phyloP scores from a whole-genome alignment of 2,113 vertebrate species.

The Chionomys nivalis region DNA sequence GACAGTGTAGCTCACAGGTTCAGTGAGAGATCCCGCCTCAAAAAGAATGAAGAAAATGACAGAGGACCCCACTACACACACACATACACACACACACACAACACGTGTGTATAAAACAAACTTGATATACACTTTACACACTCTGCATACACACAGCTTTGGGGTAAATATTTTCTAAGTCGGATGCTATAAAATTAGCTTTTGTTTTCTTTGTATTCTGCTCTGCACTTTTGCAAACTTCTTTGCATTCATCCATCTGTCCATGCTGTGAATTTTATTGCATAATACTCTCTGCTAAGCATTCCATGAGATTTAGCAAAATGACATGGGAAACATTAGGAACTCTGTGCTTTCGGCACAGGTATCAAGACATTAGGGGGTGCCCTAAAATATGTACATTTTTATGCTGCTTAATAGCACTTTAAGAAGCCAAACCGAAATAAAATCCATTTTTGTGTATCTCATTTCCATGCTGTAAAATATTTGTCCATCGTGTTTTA shows the following conservation, averaged over 20 bases:
- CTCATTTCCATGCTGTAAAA: background rate
- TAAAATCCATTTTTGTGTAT: background rate
- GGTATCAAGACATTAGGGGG: background rate
- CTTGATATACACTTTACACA: background rate
- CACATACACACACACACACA: background rate
- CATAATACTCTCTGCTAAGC: background rate
- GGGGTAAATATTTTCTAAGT: background rate
- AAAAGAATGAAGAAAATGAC: too few species aligned
- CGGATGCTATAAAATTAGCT: background rate
- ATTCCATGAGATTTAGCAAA: background rate
- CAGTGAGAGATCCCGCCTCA: background rate
- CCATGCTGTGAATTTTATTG: background rate
- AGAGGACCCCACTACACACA: background rate
- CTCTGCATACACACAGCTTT: too few species aligned
- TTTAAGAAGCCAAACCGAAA: background rate
- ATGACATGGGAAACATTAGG: background rate
- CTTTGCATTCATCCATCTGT: background rate
- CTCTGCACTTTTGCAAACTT: background rate
- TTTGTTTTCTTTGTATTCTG: background rate
- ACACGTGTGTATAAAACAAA: background rate
- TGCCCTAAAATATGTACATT: background rate
- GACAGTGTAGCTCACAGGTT: background rate
- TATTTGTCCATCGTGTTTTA: background rate
- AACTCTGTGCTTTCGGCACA: background rate
- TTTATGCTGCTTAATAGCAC: background rate